A percentile compares a stretch with the other conserved stretches of the same genome.
These are phyloP conservation scores for Drosophila paracracens DNA, from an alignment of 2,888 invertebrate species.

Conservation along the genomic window DNA sequence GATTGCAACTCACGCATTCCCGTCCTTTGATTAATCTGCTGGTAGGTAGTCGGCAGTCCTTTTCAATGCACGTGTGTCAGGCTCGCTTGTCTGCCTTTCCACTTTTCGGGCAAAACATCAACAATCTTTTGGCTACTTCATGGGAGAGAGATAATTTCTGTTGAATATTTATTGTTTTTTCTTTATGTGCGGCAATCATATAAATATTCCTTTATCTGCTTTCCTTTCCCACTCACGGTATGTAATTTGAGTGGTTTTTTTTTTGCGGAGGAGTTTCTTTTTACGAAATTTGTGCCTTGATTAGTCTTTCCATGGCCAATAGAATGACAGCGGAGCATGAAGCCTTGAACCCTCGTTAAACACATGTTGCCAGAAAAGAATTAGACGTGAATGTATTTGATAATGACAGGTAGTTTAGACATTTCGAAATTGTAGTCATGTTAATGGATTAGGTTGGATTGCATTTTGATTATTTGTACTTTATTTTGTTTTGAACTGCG, in stretches of 20 bases:
- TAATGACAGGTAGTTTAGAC: constrained; percentile 41
- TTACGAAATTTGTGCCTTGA: constrained; percentile 57
- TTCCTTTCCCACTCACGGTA: constrained; percentile 41
- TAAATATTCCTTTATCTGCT: constrained; percentile 28
- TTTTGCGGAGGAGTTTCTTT: constrained; percentile 46
- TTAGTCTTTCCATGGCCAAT: constrained; percentile 66
- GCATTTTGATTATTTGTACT: neutral
- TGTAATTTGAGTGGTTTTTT: constrained; percentile 59
- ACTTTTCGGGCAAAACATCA: constrained; percentile 49
- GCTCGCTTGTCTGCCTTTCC: constrained; percentile 27
- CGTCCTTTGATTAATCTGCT: constrained; percentile 27
- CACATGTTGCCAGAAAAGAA: constrained; percentile 77
- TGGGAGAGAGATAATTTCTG: constrained; percentile 77
- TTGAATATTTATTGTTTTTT: constrained; percentile 57
- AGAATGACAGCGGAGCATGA: constrained; percentile 52
- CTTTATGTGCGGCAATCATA: constrained; percentile 50
- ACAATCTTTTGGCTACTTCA: constrained; percentile 48
- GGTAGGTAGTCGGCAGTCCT: constrained; percentile 39
- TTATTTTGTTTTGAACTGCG: neutral
- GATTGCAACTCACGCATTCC: constrained; percentile 44
- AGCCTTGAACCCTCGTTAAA: constrained; percentile 82
- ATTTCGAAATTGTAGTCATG: neutral
- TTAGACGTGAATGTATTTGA: constrained; percentile 44
- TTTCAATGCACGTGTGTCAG: constrained; percentile 59
- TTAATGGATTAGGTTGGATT: constrained; percentile 5